phyloP scores from a whole-genome alignment of 1,140 invertebrate species.

The Steinernema feltiae region DNA sequence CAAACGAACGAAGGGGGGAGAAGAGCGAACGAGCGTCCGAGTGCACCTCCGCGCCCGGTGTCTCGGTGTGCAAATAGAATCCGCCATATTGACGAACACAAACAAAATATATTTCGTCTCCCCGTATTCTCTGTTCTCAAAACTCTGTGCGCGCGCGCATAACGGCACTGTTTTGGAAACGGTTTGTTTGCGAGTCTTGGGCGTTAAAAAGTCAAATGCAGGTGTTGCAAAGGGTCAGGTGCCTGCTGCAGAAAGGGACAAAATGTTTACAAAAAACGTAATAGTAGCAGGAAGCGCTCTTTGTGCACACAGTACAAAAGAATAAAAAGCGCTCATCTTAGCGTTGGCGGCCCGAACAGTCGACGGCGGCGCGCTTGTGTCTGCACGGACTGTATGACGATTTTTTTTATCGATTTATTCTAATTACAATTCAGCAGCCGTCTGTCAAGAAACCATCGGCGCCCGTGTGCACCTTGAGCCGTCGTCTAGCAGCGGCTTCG shows the following conservation, averaged over 20 bases:
- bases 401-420: constrained; percentile 4
- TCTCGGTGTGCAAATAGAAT: constrained; percentile 14
- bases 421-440: constrained; percentile 5
- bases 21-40: background rate
- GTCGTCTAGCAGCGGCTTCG: too few relatives aligned
- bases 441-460: too few relatives aligned
- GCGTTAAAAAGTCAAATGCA: too few relatives aligned
- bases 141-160: constrained; percentile 5
- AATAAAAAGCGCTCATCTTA: background rate
- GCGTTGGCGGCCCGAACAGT: background rate
- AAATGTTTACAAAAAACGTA: too few relatives aligned
- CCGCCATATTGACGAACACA: constrained; percentile 12
- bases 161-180: background rate
- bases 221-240: too few relatives aligned
- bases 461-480: too few relatives aligned
- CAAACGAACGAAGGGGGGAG: background rate
- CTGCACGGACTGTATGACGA: background rate
- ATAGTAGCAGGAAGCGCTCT: too few relatives aligned
- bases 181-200: background rate
- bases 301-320: too few relatives aligned
- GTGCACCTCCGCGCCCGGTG: background rate
- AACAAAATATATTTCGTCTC: constrained; percentile 12
- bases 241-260: too few relatives aligned
- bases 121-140: background rate
- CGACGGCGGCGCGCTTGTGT: background rate